Evolutionary conservation across 2,888 invertebrate genomes (phyloP), one percentile per base, ranked within the genome.

Genomic region (Eupsilia transversa): DNA sequence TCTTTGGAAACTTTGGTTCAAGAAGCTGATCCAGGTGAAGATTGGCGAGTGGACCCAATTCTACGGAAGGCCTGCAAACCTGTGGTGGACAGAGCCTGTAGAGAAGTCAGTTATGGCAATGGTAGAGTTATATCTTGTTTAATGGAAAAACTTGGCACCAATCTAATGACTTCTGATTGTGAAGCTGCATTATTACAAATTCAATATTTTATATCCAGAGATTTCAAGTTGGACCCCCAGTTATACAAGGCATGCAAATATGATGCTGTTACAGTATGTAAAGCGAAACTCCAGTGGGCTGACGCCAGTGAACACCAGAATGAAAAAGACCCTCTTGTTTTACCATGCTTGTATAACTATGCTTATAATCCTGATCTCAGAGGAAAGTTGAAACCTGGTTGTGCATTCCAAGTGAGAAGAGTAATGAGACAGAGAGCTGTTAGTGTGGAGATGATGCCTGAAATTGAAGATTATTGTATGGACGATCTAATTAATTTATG

Each of bases 151-250:
- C 96, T 99, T 66, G 98, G 98, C 56, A 98, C 98, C 2, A 97
- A 97, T 73, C 96, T 97, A 59, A 99, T 99, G 99, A 98, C 97
- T 1, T 97, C 97, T 76, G 98, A 98, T 27, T 99, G 99, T 96
- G 99, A 99, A 96, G 97, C 98, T 82, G 98, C 99, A 14, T 96
- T 99, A 60, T 96, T 99, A 77, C 99, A 99, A 94, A 99, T 99
- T 89, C 99, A 99, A 92, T 99, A 99, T 94, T 99, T 99, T 94
- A 97, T 99, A 80, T 98, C 99, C 0, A 97, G 99, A 88, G 99
- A 99, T 94, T 99, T 99, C 92, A 99, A 98, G 89, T 95, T 99
- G 64, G 99, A 99, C 94, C 98, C 99, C 0, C 98, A 98, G 86
- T 95, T 99, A 60, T 99, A 98, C 91, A 97, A 97, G 90, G 98